These are phyloP conservation scores for Cyclura pinguis DNA, from an alignment of 2,797 vertebrate genomes.

Conservation along the genomic window DNA sequence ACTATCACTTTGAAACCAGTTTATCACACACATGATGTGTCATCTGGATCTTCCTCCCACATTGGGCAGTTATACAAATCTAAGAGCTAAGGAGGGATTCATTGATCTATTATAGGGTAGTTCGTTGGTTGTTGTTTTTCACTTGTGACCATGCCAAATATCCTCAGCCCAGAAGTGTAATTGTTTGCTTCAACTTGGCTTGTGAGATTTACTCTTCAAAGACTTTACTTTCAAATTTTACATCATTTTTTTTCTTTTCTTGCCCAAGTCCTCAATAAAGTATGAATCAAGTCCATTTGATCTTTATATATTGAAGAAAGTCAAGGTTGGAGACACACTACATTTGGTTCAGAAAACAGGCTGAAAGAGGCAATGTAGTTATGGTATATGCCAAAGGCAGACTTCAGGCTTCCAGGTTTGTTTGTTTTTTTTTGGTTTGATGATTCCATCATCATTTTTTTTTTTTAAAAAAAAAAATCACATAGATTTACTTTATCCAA, in stretches of 20 bases:
- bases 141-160: not conserved
- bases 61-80: not conserved
- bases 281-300: not conserved
- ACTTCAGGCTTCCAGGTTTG: not conserved
- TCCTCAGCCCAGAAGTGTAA: not conserved
- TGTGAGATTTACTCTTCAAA: not conserved
- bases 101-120: not conserved
- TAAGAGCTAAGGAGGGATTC: not conserved
- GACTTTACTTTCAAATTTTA: not conserved
- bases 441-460: not conserved
- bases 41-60: not conserved
- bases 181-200: not conserved
- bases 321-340: not conserved
- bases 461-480: not conserved
- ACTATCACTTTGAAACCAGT: not conserved
- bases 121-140: not conserved
- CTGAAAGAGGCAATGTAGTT: not conserved
- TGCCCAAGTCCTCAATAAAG: not conserved
- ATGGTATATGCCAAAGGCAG: not conserved
- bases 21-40: not conserved
- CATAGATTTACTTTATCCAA: not conserved
- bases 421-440: not conserved
- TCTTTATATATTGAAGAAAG: slow-evolving; percentile 6
- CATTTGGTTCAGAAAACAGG: not conserved
- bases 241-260: not conserved